Evolutionary conservation across 2,797 vertebrate species (phyloP).

Genomic region (Cryptoblepharus egeriae): DNA sequence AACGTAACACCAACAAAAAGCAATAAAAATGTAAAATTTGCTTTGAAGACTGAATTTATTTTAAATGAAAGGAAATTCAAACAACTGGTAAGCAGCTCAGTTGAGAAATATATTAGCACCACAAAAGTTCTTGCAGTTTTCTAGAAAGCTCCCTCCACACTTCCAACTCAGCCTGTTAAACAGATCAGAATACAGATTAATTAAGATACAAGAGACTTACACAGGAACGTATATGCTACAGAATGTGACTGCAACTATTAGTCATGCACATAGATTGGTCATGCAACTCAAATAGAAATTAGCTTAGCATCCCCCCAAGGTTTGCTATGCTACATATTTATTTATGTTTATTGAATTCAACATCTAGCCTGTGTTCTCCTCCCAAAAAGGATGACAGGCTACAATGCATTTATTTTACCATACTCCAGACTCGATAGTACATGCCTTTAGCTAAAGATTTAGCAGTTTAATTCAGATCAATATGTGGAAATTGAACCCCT

Average conservation of each 20-base stretch:
- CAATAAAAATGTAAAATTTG: not conserved
- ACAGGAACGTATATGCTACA: not conserved
- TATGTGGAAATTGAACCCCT: not conserved
- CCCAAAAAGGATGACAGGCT: not conserved
- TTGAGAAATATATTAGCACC: not conserved
- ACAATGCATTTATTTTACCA: not conserved
- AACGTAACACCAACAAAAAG: not conserved
- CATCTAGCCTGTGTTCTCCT: not conserved
- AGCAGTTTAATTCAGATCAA: not conserved
- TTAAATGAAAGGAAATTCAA: not conserved
- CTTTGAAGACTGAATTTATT: not conserved
- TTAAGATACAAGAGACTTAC: conserved; percentile 12
- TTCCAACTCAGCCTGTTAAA: not conserved
- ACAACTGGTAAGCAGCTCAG: not conserved
- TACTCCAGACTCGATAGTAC: not conserved
- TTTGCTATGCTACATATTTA: not conserved
- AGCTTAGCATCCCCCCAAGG: not conserved
- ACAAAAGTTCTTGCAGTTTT: not conserved
- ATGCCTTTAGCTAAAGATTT: not conserved
- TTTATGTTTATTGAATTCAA: not conserved
- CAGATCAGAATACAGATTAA: not conserved
- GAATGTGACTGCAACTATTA: not conserved
- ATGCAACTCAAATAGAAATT: not conserved
- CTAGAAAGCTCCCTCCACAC: conserved; percentile 7
- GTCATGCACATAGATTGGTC: not conserved